Evolutionary conservation across 2,888 invertebrate species (phyloP), one percentile per base, ranked within the genome.

Genomic region (Blera fallax): DNA sequence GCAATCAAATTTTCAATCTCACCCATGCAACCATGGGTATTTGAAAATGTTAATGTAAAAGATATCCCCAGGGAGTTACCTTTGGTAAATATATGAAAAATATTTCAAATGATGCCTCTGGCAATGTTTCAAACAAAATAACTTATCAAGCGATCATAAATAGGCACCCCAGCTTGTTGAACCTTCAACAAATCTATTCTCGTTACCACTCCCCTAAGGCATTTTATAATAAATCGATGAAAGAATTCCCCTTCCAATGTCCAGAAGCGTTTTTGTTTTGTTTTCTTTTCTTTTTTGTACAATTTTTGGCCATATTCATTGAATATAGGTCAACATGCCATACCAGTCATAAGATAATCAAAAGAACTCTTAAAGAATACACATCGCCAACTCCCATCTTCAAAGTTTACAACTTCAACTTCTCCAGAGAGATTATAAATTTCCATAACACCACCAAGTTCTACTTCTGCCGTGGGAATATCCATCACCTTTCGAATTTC

Each of bases 401-500:
- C 0, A n/a, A n/a, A 45, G 64, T n/a, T 34, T n/a, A 50, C 16
- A 24, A 34, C n/a, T 37, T 10, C 27, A 34, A 27, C 37, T 45
- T 16, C 34, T 18, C 18, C 14, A 14, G 5, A 65, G 18, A 27
- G 34, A 11, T n/a, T 32, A 32, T 18, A 50, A 65, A 34, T 65
- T 65, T 34, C 21, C 50, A 34, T 45, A 45, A n/a, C 21, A 16
- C 34, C 3, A 8, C n/a, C 7, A 16, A 18, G 11, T 21, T 45
- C 27, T 11, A 27, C 45, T 24, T 21, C 32, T 50, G 6, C 37
- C 32, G 45, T 70, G 70, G 29, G 34, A 70, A 58, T 70, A 56
- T 56, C 43, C 29, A 56, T 43, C n/a, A 32, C 29, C n/a, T 16
- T 14, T 43, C 43, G n/a, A 27, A 43, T 56, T 67, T 37, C 37